Percentiles rank a stretch among this genome's conserved stretches.
Evolutionary conservation across 2,888 invertebrate species (phyloP).

Genomic region (Monochamus alternatus): DNA sequence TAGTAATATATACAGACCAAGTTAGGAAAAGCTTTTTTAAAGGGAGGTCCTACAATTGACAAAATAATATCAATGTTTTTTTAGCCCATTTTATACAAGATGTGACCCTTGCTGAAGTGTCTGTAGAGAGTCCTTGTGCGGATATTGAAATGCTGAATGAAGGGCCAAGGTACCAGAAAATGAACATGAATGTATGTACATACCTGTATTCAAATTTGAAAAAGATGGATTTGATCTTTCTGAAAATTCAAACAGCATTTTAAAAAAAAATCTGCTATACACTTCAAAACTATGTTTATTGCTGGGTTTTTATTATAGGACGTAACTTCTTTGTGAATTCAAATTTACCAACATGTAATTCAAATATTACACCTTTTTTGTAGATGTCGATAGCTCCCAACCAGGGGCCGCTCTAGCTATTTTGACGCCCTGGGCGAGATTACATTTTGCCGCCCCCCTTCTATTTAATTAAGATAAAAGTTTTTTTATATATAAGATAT

Average conservation of each 20-base stretch:
- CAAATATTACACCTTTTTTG: too few species aligned
- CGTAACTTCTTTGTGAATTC: conserved; percentile 1
- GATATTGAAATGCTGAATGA: too few species aligned
- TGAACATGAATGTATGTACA: conserved; percentile 2
- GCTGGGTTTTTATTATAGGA: background rate
- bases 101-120: background rate
- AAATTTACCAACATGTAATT: conserved; percentile 10
- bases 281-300: too few species aligned
- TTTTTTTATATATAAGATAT: too few species aligned
- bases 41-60: conserved; percentile 1
- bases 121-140: conserved; percentile 1
- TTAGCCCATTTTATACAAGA: conserved; percentile 1
- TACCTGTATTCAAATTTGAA: background rate
- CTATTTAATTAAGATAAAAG: too few species aligned
- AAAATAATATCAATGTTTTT: conserved; percentile 14
- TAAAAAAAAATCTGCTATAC: too few species aligned
- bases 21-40: conserved; percentile 10
- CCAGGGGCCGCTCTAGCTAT: too few species aligned
- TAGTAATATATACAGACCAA: background rate
- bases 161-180: background rate
- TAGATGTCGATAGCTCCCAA: background rate
- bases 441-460: too few species aligned
- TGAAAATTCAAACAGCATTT: too few species aligned
- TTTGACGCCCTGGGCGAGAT: too few species aligned
- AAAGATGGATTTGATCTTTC: background rate